Conservation (phyloP, 2,888 invertebrate species). For the Seira musarum region DNA sequence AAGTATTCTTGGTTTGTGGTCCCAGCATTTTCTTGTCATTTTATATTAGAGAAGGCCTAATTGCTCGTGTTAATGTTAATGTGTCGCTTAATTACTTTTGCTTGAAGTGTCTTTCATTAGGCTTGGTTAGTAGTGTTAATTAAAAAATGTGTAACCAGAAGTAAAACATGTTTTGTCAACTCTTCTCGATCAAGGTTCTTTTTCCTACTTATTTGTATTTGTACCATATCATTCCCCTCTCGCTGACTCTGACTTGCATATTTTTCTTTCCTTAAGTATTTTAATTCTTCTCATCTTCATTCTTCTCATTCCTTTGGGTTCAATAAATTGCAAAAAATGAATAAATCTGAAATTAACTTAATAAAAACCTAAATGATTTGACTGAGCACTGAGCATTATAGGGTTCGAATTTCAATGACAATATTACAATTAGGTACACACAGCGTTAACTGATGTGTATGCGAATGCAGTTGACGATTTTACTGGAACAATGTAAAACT, state of each 20-base stretch:
- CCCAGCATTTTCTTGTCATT: constrained; percentile 16
- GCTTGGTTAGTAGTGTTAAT: not conserved
- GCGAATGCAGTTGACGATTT: too few species aligned
- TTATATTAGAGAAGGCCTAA: not conserved
- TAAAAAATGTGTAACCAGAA: not conserved
- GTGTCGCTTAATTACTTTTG: constrained; percentile 37
- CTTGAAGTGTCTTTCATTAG: constrained; percentile 7
- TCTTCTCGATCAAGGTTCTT: constrained; percentile 37
- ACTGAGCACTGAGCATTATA: too few species aligned
- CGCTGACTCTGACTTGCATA: not conserved
- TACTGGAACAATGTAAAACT: too few species aligned
- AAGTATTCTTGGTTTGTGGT: too few species aligned
- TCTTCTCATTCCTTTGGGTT: not conserved
- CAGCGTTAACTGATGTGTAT: too few species aligned
- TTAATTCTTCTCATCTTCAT: not conserved
- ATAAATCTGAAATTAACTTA: too few species aligned
- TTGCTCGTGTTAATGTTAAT: constrained; percentile 25
- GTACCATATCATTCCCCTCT: not conserved
- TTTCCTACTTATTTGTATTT: not conserved
- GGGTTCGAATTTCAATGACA: too few species aligned
- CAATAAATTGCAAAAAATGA: not conserved
- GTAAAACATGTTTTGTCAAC: constrained; percentile 1
- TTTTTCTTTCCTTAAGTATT: not conserved
- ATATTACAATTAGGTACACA: too few species aligned
- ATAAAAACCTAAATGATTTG: too few species aligned